Percentiles rank a stretch among this genome's conserved stretches.
phyloP scores from a whole-genome alignment of 1,140 invertebrate genomes.

The Drosophila kohkoa region DNA sequence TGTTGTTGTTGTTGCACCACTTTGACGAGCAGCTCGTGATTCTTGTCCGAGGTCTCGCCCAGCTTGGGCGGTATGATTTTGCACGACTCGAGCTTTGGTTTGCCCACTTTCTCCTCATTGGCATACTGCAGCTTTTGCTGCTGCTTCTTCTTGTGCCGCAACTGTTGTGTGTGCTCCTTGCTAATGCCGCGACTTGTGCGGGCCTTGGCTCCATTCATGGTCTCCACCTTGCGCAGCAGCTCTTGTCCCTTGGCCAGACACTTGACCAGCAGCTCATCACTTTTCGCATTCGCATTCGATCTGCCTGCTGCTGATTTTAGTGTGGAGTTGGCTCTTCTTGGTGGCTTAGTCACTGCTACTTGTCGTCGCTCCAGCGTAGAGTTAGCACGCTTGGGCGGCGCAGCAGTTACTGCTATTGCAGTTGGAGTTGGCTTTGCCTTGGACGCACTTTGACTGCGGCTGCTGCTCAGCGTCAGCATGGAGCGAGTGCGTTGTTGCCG shows the following conservation, averaged over 20 bases:
- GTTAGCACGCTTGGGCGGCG: slow-evolving; percentile 55
- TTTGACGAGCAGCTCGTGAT: slow-evolving; percentile 75
- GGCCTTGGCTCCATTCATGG: slow-evolving; percentile 54
- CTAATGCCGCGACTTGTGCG: slow-evolving; percentile 52
- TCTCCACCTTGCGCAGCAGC: slow-evolving; percentile 81
- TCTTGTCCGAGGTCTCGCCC: slow-evolving; percentile 78
- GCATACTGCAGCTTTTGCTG: slow-evolving; percentile 76
- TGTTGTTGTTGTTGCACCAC: slow-evolving; percentile 55
- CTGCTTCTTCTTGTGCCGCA: slow-evolving; percentile 64
- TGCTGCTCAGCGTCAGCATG: slow-evolving; percentile 49
- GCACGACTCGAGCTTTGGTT: slow-evolving; percentile 76
- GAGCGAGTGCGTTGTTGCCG: slow-evolving; percentile 63
- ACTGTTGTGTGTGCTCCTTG: slow-evolving; percentile 56
- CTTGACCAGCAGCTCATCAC: slow-evolving; percentile 79
- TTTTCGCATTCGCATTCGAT: slow-evolving; percentile 40
- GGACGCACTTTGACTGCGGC: background rate
- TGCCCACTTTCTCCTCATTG: slow-evolving; percentile 72
- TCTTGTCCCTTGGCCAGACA: slow-evolving; percentile 82
- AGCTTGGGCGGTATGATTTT: slow-evolving; percentile 81
- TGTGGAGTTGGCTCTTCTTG: slow-evolving; percentile 49
- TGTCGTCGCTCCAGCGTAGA: slow-evolving; percentile 62
- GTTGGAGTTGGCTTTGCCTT: slow-evolving; percentile 5
- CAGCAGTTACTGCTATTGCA: background rate
- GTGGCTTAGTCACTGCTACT: slow-evolving; percentile 16
- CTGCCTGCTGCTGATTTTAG: slow-evolving; percentile 26